Evolutionary conservation across 2,888 invertebrate species (phyloP).

Genomic region (Seira sanloemensis): DNA sequence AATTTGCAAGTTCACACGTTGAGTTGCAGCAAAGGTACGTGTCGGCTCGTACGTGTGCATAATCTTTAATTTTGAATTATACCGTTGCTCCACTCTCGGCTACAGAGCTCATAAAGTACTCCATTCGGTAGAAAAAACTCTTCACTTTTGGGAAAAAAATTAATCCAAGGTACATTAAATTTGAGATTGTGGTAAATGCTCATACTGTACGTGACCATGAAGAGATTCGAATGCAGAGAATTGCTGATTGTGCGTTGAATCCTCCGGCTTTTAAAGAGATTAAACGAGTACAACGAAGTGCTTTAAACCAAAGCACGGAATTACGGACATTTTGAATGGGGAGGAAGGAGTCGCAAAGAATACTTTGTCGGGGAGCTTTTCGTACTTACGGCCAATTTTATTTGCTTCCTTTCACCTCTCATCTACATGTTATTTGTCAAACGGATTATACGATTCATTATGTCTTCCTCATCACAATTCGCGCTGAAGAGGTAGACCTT

Average conservation of each 20-base stretch:
- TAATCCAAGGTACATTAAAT: background rate
- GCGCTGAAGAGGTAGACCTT: background rate
- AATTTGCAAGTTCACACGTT: too few relatives aligned
- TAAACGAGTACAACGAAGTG: constrained; percentile 11
- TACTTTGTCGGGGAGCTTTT: background rate
- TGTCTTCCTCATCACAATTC: constrained; percentile 7
- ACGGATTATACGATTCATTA: constrained; percentile 20
- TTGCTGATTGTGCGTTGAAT: constrained; percentile 6
- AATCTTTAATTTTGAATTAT: too few relatives aligned
- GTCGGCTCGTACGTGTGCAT: too few relatives aligned
- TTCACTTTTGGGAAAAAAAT: background rate
- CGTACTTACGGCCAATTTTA: background rate
- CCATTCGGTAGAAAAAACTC: background rate
- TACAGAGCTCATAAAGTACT: background rate
- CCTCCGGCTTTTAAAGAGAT: constrained; percentile 11
- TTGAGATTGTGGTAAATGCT: background rate
- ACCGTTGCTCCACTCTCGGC: too few relatives aligned
- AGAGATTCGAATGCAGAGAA: background rate
- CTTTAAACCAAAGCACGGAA: constrained; percentile 8
- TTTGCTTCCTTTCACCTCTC: constrained; percentile 19
- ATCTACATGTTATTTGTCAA: constrained; percentile 17
- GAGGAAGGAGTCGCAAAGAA: background rate
- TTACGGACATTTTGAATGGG: constrained; percentile 1
- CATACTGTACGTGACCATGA: background rate
- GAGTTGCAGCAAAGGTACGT: too few relatives aligned